Conservation (phyloP, 2,888 invertebrate genomes). For the Agrotis exclamationis region DNA sequence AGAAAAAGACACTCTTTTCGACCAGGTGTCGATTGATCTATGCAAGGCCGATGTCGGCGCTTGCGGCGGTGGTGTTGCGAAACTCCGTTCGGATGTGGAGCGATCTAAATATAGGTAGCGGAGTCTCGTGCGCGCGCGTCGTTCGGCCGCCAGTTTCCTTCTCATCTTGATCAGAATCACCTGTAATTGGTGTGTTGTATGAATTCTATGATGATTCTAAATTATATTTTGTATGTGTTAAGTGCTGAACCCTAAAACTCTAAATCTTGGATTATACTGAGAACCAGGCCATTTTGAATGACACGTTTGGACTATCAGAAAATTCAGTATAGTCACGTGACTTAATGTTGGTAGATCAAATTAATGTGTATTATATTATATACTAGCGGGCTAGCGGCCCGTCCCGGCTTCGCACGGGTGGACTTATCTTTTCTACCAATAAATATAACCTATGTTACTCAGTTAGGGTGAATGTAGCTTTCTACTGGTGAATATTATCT, state of each 20-base stretch:
- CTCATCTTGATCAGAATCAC: conserved; percentile 64
- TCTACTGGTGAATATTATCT: too few species aligned
- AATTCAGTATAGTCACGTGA: too few species aligned
- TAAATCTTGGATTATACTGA: too few species aligned
- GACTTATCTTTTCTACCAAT: too few species aligned
- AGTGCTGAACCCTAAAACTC: neutral
- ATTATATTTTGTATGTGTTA: neutral
- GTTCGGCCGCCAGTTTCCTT: conserved; percentile 63
- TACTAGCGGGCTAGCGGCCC: too few species aligned
- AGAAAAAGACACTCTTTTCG: conserved; percentile 27
- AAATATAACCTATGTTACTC: too few species aligned
- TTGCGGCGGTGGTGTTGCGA: conserved; percentile 77
- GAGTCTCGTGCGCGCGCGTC: conserved; percentile 70
- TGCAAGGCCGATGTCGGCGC: conserved; percentile 82
- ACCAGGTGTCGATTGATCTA: conserved; percentile 66
- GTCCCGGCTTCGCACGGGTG: too few species aligned
- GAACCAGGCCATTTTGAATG: too few species aligned
- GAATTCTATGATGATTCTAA: neutral
- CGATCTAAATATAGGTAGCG: conserved; percentile 81
- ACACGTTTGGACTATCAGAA: too few species aligned
- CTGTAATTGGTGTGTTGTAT: conserved; percentile 53
- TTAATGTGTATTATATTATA: too few species aligned
- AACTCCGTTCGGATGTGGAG: conserved; percentile 82
- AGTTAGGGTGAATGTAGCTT: too few species aligned
- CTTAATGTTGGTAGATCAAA: too few species aligned